Base-by-base conservation (phyloP, 2,113 vertebrate species). In the Hemibagrus wyckioides region DNA sequence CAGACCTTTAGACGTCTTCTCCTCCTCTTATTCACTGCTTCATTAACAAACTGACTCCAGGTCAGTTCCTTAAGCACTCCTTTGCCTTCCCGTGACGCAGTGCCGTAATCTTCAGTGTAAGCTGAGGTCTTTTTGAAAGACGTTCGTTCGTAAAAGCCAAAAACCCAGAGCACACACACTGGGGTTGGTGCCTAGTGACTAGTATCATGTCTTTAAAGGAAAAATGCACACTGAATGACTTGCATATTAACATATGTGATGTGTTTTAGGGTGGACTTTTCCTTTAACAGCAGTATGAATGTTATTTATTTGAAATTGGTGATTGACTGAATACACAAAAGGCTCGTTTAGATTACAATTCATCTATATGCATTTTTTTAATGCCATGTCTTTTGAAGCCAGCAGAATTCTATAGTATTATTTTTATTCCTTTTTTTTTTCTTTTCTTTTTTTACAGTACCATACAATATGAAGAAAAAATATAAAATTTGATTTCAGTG, bases 21-120 rank as follows among this genome's bases (percentile, higher is more conserved):
- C 48, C 52, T 71, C 75, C 41, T 76, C 50, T 76, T n/a, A 85
- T 84, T 88, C 48, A 33, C 11, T 41, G 90, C 85, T 71, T 91
- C 63, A 75, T 88, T 90, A 71, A 13, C 82, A 83, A 89, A 83
- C 92, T 91, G 92, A 88, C 76, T 54, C 80, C 54, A 36, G 85
- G 82, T 85, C 82, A 85, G 82, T 48, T 79, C 59, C 33, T 83
- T 73, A 63, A 63, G 67, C 61, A 7, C 80, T 84, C 57, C 76
- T 82, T 82, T 88, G 87, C 87, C 52, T 90, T 90, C 28, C 56
- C 21, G 48, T 36, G 36, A 87, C 59, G 59, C 83, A 85, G 82
- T 89, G 87, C 89, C 84, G 82, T 82, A 86, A 19, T 67, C 84
- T 76, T 84, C 73, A 84, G 79, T 65, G 75, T 81, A 82, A 81